Evolutionary conservation across 2,113 vertebrate species (phyloP), one percentile per base, ranked within the genome.

Genomic region (Hyaena hyaena): DNA sequence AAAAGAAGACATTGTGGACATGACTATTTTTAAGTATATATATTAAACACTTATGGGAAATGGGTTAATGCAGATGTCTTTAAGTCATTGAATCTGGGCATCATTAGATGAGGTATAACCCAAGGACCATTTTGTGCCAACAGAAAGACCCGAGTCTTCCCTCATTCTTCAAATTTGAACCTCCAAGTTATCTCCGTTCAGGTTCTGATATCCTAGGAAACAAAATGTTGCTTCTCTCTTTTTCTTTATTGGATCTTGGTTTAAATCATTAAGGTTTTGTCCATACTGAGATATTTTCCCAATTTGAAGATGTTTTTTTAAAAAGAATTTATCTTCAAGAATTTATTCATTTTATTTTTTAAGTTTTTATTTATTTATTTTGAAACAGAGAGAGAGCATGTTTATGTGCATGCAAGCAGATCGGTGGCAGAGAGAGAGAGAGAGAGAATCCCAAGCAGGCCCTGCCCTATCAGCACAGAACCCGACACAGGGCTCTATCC

Each of bases 11-110:
- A 3, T 5, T 16, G 23, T 39, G 61, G 26, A 61, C 82, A 7
- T 11, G 17, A 2, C 4, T 28, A 1, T 19, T 82, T 69, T 63
- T 50, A 71, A 69, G 2, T 1, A 15, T 33, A 0, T 15, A 8
- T 11, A 11, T 55, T 31, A 15, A 35, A 2, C 10, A 28, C 3
- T 1, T 10, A 7, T 5, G 31, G 9, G 48, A 61, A 43, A 35
- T 12, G 28, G 10, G 2, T 73, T 24, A 43, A 16, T 73, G 17
- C 17, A 39, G 4, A 10, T 15, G 39, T 48, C 26, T 1, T 24
- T 55, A 31, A 48, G 23, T 43, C 4, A 33, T 66, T 63, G 76
- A 23, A 69, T 69, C 8, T 16, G 28, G 35, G 39, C 11, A 7
- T 68, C 53, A 39, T 9, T 68, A 43, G 23, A 39, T 26, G 45